Base-by-base conservation (phyloP, 2,888 invertebrate species). In the Orthonevra nobilis region DNA sequence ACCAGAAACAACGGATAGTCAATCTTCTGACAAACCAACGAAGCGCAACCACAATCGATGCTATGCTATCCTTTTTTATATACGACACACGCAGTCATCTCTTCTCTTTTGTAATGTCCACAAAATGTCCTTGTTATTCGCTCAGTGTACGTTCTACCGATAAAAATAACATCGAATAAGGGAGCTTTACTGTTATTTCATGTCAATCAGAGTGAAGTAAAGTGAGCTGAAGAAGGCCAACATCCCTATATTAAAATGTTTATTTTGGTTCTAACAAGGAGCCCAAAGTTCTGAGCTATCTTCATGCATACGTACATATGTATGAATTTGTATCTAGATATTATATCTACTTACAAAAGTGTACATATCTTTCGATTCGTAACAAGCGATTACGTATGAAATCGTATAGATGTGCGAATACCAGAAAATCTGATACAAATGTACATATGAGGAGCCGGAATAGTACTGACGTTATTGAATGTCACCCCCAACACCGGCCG, bases 201-300 rank as follows among this genome's bases (percentile, higher is more conserved):
- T 72, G 77, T 72, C 72, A 79, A 79, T 79, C 66, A 72, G 72
- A 60, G 72, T 54, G 60, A 61, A 60, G 52, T 42, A 60, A 79
- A 66, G 60, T 38, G 72, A 52, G 26, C 34, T 19, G 14, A 46
- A 60, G 66, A 61, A 66, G 72, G 72, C 64, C 64, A 64, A 52
- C 66, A 60, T 34, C 64, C 60, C 58, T 15, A 60, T 7, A 69
- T 34, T 23, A 38, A 58, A 50, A 66, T 46, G 66, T 72, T 79
- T 79, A 79, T 79, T 72, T 79, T 36, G 66, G 72, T 75, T 69
- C 19, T 28, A 4, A 17, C 7, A 28, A 52, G 10, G 40, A 48
- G n/a, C 36, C 3, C 50, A 23, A 40, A n/a, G n/a, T 30, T 38
- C 17, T 52, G 38, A 30, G 48, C 38, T 50, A 42, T n/a, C n/a